phyloP scores from a whole-genome alignment of 2,888 invertebrate species.

The Spodoptera picta region DNA sequence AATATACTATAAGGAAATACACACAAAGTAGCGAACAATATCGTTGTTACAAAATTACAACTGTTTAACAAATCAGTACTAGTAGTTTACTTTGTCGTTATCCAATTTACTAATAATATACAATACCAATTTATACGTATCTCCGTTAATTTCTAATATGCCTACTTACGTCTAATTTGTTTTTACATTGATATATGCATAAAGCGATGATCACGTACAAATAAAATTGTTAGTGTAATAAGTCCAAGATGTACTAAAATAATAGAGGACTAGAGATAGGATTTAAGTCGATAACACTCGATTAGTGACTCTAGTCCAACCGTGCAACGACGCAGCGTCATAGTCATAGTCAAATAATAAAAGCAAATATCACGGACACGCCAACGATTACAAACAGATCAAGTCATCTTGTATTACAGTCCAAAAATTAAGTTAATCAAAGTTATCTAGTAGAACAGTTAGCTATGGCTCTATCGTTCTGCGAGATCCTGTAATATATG shows the following conservation, averaged over 20 bases:
- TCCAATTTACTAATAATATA: conserved; percentile 77
- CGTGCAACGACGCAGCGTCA: conserved; percentile 46
- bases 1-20: conserved; percentile 84
- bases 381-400: conserved; percentile 42
- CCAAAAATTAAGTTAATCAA: background rate
- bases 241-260: conserved; percentile 60
- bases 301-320: conserved; percentile 48
- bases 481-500: conserved; percentile 22
- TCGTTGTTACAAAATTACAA: conserved; percentile 66
- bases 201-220: conserved; percentile 60
- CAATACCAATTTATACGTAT: conserved; percentile 76
- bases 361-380: conserved; percentile 71
- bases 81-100: conserved; percentile 67
- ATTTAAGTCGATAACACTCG: conserved; percentile 36
- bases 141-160: conserved; percentile 70
- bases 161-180: conserved; percentile 81
- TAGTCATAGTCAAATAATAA: conserved; percentile 61
- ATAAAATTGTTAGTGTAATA: conserved; percentile 47
- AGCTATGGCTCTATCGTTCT: conserved; percentile 25
- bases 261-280: conserved; percentile 65
- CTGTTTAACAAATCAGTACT: conserved; percentile 77
- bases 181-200: conserved; percentile 70
- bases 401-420: conserved; percentile 14
- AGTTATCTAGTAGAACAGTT: conserved; percentile 11
- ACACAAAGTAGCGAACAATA: conserved; percentile 74